These are phyloP conservation scores for Takifugu bimaculatus DNA, from an alignment of 2,113 vertebrate species.

Conservation along the genomic window DNA sequence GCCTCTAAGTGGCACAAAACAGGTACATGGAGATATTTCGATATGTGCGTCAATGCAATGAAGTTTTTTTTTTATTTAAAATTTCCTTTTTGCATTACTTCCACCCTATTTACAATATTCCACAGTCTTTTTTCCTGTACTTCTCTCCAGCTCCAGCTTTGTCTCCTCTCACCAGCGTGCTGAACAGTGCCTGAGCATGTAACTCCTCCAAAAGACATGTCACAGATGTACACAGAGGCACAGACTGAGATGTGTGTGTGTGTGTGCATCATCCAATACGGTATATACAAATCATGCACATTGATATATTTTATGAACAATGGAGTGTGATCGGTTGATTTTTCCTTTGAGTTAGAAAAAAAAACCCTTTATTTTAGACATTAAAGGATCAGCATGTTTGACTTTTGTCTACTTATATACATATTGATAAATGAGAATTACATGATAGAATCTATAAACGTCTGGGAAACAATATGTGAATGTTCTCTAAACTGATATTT, in stretches of 20 bases:
- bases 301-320: slow-evolving; percentile 55
- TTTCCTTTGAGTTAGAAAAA: slow-evolving; percentile 49
- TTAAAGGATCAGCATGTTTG: slow-evolving; percentile 21
- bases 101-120: slow-evolving; percentile 60
- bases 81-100: slow-evolving; percentile 43
- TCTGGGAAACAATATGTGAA: slow-evolving; percentile 5
- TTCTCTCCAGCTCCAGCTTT: slow-evolving; percentile 73
- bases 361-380: slow-evolving; percentile 35
- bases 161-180: slow-evolving; percentile 46
- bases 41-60: slow-evolving; percentile 29
- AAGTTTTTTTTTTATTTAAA: slow-evolving; percentile 28
- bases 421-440: not conserved
- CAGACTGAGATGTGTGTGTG: slow-evolving; percentile 57
- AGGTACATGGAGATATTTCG: slow-evolving; percentile 40
- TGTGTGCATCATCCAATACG: slow-evolving; percentile 48
- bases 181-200: slow-evolving; percentile 64
- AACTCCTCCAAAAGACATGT: slow-evolving; percentile 65
- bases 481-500: slow-evolving; percentile 69
- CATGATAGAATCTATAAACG: slow-evolving; percentile 9
- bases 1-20: slow-evolving; percentile 51
- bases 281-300: slow-evolving; percentile 68
- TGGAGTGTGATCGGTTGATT: slow-evolving; percentile 35
- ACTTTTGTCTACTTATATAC: slow-evolving; percentile 1
- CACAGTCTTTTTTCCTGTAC: slow-evolving; percentile 61
- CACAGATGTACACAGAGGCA: slow-evolving; percentile 69